These are phyloP conservation scores for Nineta flava DNA, from an alignment of 2,888 invertebrate genomes.

Conservation along the genomic window DNA sequence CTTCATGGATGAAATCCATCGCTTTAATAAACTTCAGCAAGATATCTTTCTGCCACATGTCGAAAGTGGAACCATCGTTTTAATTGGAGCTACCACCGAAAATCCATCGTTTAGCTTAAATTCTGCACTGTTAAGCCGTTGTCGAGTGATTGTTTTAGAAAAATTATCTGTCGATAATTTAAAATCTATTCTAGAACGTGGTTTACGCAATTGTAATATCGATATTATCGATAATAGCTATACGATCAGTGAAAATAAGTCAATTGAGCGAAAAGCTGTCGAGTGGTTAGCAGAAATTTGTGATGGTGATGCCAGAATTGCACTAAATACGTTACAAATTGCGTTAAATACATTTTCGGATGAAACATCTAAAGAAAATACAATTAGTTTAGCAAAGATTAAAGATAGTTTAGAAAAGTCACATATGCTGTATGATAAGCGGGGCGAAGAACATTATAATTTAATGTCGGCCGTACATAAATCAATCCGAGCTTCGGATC, in stretches of 20 bases:
- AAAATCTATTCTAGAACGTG: conserved; percentile 41
- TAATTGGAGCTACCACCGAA: conserved; percentile 75
- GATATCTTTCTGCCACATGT: conserved; percentile 67
- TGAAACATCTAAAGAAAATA: conserved; percentile 21
- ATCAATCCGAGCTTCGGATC: conserved; percentile 64
- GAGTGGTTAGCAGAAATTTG: conserved; percentile 57
- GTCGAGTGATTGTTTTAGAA: conserved; percentile 57
- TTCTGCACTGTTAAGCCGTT: conserved; percentile 61
- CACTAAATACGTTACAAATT: conserved; percentile 58
- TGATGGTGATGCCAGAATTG: conserved; percentile 70
- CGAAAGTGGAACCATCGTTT: conserved; percentile 59
- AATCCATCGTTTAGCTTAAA: conserved; percentile 78
- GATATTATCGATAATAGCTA: background rate
- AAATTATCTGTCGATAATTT: conserved; percentile 47
- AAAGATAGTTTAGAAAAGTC: conserved; percentile 60
- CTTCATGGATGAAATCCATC: conserved; percentile 78
- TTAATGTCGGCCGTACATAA: conserved; percentile 70
- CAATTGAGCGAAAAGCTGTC: conserved; percentile 42
- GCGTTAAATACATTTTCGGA: conserved; percentile 38
- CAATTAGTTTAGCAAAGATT: conserved; percentile 46
- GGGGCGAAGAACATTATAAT: conserved; percentile 73
- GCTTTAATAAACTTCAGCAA: conserved; percentile 73
- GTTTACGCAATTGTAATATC: conserved; percentile 28
- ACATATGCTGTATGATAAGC: conserved; percentile 60
- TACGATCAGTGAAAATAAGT: conserved; percentile 13